A percentile compares a stretch with the other conserved stretches of the same genome.
These are phyloP conservation scores for Thryonomys swinderianus DNA, from an alignment of 2,113 vertebrate species.

Conservation along the genomic window DNA sequence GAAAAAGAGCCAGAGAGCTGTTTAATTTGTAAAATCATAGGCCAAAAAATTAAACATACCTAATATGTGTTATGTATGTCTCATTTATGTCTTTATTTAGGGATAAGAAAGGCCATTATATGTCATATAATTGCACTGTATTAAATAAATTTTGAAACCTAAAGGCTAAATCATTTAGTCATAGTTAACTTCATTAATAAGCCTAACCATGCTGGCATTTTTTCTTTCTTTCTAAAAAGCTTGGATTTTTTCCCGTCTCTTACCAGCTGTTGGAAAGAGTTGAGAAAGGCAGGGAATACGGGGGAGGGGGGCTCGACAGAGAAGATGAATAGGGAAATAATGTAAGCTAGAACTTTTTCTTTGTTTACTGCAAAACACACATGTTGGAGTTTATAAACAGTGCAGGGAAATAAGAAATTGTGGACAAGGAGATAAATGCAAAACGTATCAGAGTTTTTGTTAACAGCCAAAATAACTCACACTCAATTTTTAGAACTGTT, in stretches of 20 bases:
- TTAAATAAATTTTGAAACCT: slow-evolving; percentile 52
- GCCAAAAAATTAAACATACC: not conserved
- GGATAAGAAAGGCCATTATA: slow-evolving; percentile 43
- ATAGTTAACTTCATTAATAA: slow-evolving; percentile 71
- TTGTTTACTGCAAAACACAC: slow-evolving; percentile 79
- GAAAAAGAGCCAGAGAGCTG: not conserved
- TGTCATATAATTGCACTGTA: slow-evolving; percentile 11
- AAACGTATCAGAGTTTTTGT: slow-evolving; percentile 69
- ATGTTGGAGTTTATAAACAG: slow-evolving; percentile 81
- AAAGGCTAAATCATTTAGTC: slow-evolving; percentile 60
- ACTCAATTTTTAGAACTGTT: slow-evolving; percentile 54
- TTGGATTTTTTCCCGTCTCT: slow-evolving; percentile 19
- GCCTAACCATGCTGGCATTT: slow-evolving; percentile 46
- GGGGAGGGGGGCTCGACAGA: slow-evolving; percentile 32
- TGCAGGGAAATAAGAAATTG: slow-evolving; percentile 74
- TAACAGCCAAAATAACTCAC: slow-evolving; percentile 63
- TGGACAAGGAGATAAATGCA: slow-evolving; percentile 71
- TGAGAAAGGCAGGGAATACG: slow-evolving; percentile 65
- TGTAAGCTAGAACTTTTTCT: slow-evolving; percentile 68
- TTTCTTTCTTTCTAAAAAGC: slow-evolving; percentile 59
- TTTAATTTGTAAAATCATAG: slow-evolving; percentile 34
- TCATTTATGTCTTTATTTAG: slow-evolving; percentile 42
- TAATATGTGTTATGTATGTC: not conserved
- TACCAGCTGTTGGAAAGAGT: slow-evolving; percentile 79
- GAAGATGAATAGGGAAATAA: slow-evolving; percentile 63